phyloP scores from a whole-genome alignment of 2,888 invertebrate species.

The Frankliniella fusca region DNA sequence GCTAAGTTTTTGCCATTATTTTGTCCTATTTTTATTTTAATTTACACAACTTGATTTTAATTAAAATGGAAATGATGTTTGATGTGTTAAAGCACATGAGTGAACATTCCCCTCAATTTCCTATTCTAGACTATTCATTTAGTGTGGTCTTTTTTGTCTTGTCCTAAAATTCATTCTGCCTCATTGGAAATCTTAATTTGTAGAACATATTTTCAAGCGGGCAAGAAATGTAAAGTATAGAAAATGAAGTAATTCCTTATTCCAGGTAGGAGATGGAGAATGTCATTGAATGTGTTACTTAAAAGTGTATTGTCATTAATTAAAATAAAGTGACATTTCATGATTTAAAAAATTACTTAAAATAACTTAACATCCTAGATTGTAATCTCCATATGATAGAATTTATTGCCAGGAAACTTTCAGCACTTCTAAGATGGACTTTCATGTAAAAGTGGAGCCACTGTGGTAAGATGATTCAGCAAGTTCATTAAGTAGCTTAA shows the following conservation, averaged over 20 bases:
- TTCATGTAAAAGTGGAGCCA: neutral
- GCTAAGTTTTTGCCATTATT: neutral
- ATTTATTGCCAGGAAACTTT: neutral
- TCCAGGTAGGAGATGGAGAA: neutral
- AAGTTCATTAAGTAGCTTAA: neutral
- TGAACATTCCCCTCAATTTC: neutral
- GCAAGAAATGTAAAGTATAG: neutral
- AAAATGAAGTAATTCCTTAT: neutral
- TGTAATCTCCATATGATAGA: neutral
- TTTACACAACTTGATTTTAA: neutral
- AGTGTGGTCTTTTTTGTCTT: neutral
- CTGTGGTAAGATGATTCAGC: neutral
- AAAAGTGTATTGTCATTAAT: constrained; percentile 2
- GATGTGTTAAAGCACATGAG: neutral
- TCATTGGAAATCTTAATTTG: neutral
- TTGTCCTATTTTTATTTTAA: neutral
- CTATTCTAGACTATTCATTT: neutral
- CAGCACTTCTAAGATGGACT: neutral
- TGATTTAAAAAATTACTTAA: neutral
- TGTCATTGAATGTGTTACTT: constrained; percentile 18
- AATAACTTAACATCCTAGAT: neutral
- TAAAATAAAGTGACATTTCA: neutral
- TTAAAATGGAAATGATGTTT: neutral
- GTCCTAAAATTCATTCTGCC: neutral
- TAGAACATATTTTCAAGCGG: neutral